Evolutionary conservation across 2,113 vertebrate species (phyloP).

Genomic region (Pedetes capensis): DNA sequence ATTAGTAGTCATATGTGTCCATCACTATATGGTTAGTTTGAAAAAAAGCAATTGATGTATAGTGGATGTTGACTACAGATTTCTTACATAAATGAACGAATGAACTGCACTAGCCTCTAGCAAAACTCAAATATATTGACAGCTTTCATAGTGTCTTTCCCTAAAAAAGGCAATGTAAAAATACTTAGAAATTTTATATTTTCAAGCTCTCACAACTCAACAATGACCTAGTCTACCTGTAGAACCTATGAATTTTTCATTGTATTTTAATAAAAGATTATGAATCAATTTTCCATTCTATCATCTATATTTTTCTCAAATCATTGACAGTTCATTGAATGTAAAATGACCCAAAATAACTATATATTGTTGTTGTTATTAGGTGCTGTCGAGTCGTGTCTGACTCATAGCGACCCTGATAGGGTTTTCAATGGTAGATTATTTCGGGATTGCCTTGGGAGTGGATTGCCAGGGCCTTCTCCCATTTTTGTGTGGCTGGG

Average conservation of each 20-base stretch:
- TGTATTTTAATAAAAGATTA: constrained; percentile 22
- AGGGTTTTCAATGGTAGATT: no score
- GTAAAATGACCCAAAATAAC: background rate
- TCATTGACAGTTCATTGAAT: background rate
- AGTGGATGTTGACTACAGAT: background rate
- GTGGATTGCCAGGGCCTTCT: no score
- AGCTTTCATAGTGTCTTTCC: background rate
- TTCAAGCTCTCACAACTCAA: background rate
- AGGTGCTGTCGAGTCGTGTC: no score
- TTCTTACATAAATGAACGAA: background rate
- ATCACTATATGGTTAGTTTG: background rate
- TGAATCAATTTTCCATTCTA: constrained; percentile 8
- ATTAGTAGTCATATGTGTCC: background rate
- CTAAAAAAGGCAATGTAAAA: background rate
- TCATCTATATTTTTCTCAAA: background rate
- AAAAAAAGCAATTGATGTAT: background rate
- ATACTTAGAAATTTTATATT: background rate
- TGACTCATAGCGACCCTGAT: no score
- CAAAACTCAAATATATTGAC: background rate
- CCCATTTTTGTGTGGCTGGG: no score
- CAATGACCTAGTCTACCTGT: background rate
- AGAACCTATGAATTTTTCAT: background rate
- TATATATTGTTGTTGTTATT: no score
- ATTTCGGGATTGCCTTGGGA: no score
- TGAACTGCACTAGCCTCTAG: background rate